Conservation (phyloP, 2,797 vertebrate genomes). For the Salmo trutta region DNA sequence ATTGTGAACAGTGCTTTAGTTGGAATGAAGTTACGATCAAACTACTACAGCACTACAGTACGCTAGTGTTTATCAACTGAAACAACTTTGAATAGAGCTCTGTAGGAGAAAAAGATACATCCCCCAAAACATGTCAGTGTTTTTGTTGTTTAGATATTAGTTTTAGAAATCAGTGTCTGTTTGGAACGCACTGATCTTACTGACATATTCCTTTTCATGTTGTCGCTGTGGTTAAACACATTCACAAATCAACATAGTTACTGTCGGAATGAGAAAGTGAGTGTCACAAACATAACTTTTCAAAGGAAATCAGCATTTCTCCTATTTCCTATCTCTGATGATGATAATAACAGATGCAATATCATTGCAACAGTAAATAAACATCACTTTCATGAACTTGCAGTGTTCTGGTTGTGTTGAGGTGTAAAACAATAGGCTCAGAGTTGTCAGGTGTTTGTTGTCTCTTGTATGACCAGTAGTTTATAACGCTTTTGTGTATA, state of each 20-base stretch:
- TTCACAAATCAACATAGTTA: constrained; percentile 64
- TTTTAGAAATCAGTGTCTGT: constrained; percentile 67
- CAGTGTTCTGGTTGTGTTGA: neutral
- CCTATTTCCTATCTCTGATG: constrained; percentile 23
- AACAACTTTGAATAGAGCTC: constrained; percentile 58
- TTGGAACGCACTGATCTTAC: constrained; percentile 63
- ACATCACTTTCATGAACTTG: neutral
- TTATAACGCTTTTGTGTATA: too few species aligned
- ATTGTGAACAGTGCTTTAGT: constrained; percentile 69
- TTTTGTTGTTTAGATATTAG: constrained; percentile 66
- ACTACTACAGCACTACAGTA: constrained; percentile 47
- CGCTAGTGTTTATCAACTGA: constrained; percentile 46
- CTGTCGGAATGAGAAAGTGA: constrained; percentile 55
- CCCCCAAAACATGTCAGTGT: constrained; percentile 65
- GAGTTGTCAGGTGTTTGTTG: neutral
- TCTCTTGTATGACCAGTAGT: neutral
- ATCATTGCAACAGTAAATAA: neutral
- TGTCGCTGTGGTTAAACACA: constrained; percentile 64
- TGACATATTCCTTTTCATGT: constrained; percentile 63
- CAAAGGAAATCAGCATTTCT: constrained; percentile 53
- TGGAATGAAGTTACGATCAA: constrained; percentile 66
- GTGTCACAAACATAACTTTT: constrained; percentile 63
- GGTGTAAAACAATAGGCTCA: neutral
- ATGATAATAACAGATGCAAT: neutral
- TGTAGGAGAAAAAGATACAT: constrained; percentile 22